A percentile compares a stretch with the other conserved stretches of the same genome.
Conservation (phyloP, 2,797 vertebrate genomes). For the Discoglossus pictus region DNA sequence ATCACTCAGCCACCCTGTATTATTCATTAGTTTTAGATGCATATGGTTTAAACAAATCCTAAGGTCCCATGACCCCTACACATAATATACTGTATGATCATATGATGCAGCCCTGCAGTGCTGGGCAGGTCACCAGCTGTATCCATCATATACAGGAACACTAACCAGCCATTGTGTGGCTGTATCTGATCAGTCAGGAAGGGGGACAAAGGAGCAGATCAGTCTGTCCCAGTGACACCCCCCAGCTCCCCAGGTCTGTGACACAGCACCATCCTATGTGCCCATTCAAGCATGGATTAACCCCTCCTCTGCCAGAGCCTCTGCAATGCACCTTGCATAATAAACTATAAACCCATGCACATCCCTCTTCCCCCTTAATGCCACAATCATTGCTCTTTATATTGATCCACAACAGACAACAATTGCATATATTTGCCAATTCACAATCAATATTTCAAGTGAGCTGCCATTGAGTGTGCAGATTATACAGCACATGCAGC, state of each 20-base stretch:
- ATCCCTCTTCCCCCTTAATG: background rate
- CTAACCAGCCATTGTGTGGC: too few species aligned
- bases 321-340: too few species aligned
- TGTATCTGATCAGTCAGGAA: background rate
- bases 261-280: background rate
- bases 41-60: too few species aligned
- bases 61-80: too few species aligned
- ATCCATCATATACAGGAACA: too few species aligned
- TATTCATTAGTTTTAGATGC: too few species aligned
- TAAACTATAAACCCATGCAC: background rate
- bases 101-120: too few species aligned
- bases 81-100: too few species aligned
- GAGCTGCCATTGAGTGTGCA: background rate
- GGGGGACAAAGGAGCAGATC: constrained; percentile 24
- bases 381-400: background rate
- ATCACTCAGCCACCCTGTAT: too few species aligned
- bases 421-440: constrained; percentile 1
- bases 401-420: background rate
- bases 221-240: background rate
- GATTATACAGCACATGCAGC: background rate
- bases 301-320: too few species aligned
- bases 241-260: background rate
- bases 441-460: background rate
- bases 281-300: constrained; percentile 2
- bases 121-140: too few species aligned